phyloP scores from a whole-genome alignment of 2,888 invertebrate species.

The Scaeva pyrastri region DNA sequence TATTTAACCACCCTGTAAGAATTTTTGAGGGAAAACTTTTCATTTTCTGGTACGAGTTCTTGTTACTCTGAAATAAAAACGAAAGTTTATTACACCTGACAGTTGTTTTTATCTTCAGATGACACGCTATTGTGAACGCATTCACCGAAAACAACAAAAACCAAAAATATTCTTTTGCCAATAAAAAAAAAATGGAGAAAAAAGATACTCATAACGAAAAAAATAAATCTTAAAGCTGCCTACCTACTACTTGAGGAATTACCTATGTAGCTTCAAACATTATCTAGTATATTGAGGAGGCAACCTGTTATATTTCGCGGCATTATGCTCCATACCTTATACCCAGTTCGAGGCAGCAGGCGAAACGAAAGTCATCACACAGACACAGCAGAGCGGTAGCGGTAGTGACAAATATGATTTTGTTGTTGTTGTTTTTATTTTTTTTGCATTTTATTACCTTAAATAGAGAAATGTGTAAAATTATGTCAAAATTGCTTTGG shows the following conservation, averaged over 20 bases:
- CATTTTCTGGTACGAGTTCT: background rate
- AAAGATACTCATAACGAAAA: background rate
- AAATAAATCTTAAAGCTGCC: slow-evolving; percentile 2
- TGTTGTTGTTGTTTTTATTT: background rate
- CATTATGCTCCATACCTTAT: background rate
- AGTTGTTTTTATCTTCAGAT: slow-evolving; percentile 37
- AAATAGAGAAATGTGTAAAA: slow-evolving; percentile 10
- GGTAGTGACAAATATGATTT: slow-evolving; percentile 12
- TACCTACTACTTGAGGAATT: background rate
- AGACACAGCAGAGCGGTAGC: too few relatives aligned
- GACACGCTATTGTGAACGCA: slow-evolving; percentile 44
- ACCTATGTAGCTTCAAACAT: slow-evolving; percentile 9
- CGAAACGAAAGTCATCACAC: slow-evolving; percentile 47
- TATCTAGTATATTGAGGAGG: background rate
- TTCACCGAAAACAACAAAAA: background rate
- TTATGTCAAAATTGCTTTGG: slow-evolving; percentile 11
- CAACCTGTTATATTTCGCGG: slow-evolving; percentile 41
- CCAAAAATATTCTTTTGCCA: background rate
- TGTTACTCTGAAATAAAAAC: slow-evolving; percentile 10
- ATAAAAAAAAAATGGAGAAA: background rate
- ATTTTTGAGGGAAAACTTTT: background rate
- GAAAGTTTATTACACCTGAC: slow-evolving; percentile 44
- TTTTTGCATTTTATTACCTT: slow-evolving; percentile 19
- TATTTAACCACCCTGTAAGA: background rate
- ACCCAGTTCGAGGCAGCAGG: background rate